phyloP scores from a whole-genome alignment of 2,888 invertebrate genomes.

The Parascotia fuliginaria region DNA sequence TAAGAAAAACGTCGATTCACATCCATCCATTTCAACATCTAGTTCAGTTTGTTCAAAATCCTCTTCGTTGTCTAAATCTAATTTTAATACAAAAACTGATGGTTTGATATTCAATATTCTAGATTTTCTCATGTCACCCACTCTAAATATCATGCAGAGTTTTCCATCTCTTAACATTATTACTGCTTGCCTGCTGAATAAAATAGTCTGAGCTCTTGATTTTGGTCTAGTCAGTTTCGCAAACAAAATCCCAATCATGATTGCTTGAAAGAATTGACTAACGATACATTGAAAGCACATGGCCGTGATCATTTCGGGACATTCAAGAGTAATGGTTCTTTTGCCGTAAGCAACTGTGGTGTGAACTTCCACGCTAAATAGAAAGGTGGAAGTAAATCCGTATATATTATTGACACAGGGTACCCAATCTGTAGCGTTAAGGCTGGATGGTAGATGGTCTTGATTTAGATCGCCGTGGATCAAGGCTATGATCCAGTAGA shows the following conservation, averaged over 20 bases:
- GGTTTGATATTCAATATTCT: constrained; percentile 97
- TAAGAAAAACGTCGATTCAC: constrained; percentile 96
- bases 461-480: constrained; percentile 94
- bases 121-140: constrained; percentile 97
- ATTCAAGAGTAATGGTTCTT: constrained; percentile 95
- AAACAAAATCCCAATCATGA: constrained; percentile 94
- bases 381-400: constrained; percentile 96
- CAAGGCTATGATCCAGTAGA: constrained; percentile 96
- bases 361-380: constrained; percentile 98
- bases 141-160: constrained; percentile 95
- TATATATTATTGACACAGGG: constrained; percentile 95
- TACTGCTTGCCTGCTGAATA: constrained; percentile 96
- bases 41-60: constrained; percentile 94
- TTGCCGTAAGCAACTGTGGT: constrained; percentile 97
- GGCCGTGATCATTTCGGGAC: constrained; percentile 96
- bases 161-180: constrained; percentile 94
- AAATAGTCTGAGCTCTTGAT: constrained; percentile 95
- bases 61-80: constrained; percentile 93
- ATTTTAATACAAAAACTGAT: constrained; percentile 93
- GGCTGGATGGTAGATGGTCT: constrained; percentile 85
- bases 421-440: constrained; percentile 87
- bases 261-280: constrained; percentile 94
- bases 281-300: constrained; percentile 98
- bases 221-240: constrained; percentile 98
- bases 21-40: constrained; percentile 91